Evolutionary conservation across 2,888 invertebrate species (phyloP), one percentile per base, ranked within the genome.

Genomic region (Apotomis betuletana): DNA sequence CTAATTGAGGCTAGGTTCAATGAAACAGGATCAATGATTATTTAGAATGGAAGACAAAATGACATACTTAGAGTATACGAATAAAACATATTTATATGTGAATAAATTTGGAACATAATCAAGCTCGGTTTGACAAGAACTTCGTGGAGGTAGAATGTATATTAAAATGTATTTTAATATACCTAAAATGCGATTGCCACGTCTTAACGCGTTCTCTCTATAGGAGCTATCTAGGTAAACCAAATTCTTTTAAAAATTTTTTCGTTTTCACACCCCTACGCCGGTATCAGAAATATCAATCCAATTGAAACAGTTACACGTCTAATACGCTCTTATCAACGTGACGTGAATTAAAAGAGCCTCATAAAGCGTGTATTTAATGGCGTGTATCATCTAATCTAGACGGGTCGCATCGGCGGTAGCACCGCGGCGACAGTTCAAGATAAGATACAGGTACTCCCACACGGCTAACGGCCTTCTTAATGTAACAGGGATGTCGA

Each of bases 401-500:
- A 49, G 70, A 65, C 74, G 67, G 41, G 41, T 41, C 41, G 69
- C 44, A 54, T 67, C 67, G 74, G 57, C 72, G 70, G 75, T 74
- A 75, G 74, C 75, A 49, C 59, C 60, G 38, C 54, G 67, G 67
- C 63, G 74, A 75, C 74, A 74, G 69, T n/a, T 61, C 0, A 1
- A 64, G 75, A 75, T 75, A 75, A 73, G 62, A 63, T 69, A 74
- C 62, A 46, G 63, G 57, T 54, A 61, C 67, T 44, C 61, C 73
- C 73, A 65, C 65, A 13, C 49, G 52, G 49, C 54, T 67, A 52
- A 61, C 67, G 59, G 63, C 54, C 51, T 27, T 51, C 70, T 70
- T 74, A 74, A 70, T 70, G 70, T 68, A 73, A 67, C 67, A 73
- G 73, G 65, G 70, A 49, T 70, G 71, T 67, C 62, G 54, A 69